Evolutionary conservation across 2,888 invertebrate genomes (phyloP), one percentile per base, ranked within the genome.

Genomic region (Drosophila helvetica): DNA sequence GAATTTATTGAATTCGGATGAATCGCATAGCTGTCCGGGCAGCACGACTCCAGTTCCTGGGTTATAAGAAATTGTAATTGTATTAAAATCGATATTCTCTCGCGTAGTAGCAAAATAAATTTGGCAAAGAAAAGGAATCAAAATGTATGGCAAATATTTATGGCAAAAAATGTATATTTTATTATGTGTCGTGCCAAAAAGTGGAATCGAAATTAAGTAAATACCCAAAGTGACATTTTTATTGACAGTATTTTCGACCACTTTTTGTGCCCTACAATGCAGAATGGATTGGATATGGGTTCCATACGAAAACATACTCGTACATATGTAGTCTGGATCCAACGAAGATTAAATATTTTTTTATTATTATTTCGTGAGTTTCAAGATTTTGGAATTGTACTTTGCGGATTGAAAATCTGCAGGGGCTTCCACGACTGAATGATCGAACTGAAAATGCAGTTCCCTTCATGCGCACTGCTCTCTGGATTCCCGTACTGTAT

Each of bases 171-270:
- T 46, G n/a, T 59, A 61, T 55, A 22, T 18, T 77, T 79, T 72
- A 73, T 64, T 77, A 77, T 68, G 69, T 74, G 75, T 42, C 53
- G 53, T 18, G 19, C 33, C 67, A 74, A 72, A 86, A 82, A 74
- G 51, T 72, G 63, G 68, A 78, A 71, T 75, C 72, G 75, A 83
- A 79, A 80, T 88, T 72, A 57, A 80, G 72, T 61, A 77, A 88
- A 88, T 80, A 73, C 9, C 54, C 66, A 63, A 72, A 75, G 61
- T 55, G 73, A 58, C 60, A 70, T 60, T 64, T 80, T 81, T 79
- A 79, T 75, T 70, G 73, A 55, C 57, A 63, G 9, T 67, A 58
- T 63, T 47, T 59, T 64, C 51, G 46, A 51, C 6, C 53, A 68
- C 7, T 57, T 71, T 30, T 38, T n/a, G 27, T 52, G 51, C 42